These are phyloP conservation scores for Ceramica pisi DNA, from an alignment of 2,888 invertebrate species.

Conservation along the genomic window DNA sequence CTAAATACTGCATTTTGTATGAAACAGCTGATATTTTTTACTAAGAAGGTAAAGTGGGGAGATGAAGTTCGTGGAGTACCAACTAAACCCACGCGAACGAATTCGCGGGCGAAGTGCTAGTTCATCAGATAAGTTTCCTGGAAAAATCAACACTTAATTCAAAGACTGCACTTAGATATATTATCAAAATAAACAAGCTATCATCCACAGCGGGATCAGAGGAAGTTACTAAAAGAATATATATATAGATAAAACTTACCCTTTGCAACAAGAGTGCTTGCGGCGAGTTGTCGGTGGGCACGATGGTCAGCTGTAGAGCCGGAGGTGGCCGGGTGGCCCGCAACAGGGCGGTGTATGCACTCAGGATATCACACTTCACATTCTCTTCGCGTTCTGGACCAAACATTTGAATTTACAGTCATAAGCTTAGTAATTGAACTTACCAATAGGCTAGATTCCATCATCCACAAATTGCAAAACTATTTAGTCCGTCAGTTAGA, in stretches of 20 bases:
- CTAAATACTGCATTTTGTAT: no score
- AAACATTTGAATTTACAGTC: neutral
- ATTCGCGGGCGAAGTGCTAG: no score
- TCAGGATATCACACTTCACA: conserved; percentile 99
- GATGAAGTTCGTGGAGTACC: no score
- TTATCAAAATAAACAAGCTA: neutral
- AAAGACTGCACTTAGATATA: no score
- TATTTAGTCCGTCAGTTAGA: no score
- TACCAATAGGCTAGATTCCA: no score
- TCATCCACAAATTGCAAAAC: no score
- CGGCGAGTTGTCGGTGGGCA: conserved; percentile 93
- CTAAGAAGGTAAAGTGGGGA: no score
- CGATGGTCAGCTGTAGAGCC: conserved; percentile 92
- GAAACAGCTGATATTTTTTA: no score
- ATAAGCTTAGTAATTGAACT: neutral
- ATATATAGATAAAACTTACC: conserved; percentile 77
- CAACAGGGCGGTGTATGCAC: conserved; percentile 98
- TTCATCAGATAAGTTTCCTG: no score
- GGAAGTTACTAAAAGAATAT: neutral
- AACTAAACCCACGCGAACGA: no score
- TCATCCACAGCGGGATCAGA: neutral
- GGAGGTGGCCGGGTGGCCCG: conserved; percentile 96
- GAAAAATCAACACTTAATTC: no score
- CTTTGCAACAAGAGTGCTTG: conserved; percentile 91
- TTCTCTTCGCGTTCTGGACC: conserved; percentile 98